Evolutionary conservation across 37 sponge, comb jelly and placozoan species (phyloP).

Genomic region (Mnemiopsis leidyi): DNA sequence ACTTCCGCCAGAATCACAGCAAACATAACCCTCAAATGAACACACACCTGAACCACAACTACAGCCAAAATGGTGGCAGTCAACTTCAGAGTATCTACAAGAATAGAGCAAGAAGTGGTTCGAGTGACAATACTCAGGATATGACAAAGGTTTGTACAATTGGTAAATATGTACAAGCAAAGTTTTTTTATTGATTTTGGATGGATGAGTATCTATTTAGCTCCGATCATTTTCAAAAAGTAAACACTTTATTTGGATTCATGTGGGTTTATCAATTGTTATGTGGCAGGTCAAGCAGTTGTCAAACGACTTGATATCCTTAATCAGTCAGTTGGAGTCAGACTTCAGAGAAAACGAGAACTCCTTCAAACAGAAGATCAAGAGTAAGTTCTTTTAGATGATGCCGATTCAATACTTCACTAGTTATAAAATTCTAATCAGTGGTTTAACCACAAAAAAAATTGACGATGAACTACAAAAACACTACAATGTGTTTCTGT

Average conservation of each 20-base stretch:
- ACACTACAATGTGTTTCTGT: too few species aligned
- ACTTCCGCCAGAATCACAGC: background rate
- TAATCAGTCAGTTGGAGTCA: slow-evolving; percentile 24
- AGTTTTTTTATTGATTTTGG: too few species aligned
- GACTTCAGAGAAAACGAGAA: slow-evolving; percentile 11
- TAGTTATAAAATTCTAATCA: too few species aligned
- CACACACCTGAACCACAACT: background rate
- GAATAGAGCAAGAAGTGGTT: background rate
- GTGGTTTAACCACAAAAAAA: too few species aligned
- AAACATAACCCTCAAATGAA: background rate
- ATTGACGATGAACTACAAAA: too few species aligned
- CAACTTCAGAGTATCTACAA: background rate
- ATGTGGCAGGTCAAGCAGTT: slow-evolving; percentile 31
- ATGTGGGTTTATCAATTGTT: too few species aligned
- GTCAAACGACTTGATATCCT: background rate
- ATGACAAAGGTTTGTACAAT: background rate
- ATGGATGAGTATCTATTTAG: too few species aligned
- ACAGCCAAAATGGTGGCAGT: background rate
- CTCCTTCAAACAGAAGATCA: slow-evolving; percentile 46
- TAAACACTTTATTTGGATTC: too few species aligned
- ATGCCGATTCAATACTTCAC: too few species aligned
- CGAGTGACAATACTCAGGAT: background rate
- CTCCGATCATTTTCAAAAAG: too few species aligned
- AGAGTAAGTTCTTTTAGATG: slow-evolving; percentile 8
- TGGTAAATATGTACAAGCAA: too few species aligned